These are phyloP conservation scores for Pelodiscus sinensis DNA, from an alignment of 2,113 vertebrate species.

Conservation along the genomic window DNA sequence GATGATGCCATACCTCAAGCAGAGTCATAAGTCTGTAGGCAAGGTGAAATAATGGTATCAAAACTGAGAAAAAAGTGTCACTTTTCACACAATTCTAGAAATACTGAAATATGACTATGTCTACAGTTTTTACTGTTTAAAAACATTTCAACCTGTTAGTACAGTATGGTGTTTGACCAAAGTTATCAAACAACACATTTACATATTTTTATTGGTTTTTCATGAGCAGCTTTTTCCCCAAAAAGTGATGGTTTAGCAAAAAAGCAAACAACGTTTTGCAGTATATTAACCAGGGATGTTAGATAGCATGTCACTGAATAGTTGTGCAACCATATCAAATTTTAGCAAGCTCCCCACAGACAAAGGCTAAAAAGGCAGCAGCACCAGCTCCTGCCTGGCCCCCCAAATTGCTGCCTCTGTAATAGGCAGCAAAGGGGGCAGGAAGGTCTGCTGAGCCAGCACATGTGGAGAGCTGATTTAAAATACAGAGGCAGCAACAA, in stretches of 20 bases:
- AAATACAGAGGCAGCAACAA: too few relatives aligned
- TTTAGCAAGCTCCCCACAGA: too few relatives aligned
- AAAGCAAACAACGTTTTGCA: not conserved
- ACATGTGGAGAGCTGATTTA: too few relatives aligned
- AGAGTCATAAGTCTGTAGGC: not conserved
- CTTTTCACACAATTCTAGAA: not conserved
- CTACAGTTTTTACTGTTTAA: not conserved
- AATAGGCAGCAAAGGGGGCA: too few relatives aligned
- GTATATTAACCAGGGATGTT: not conserved
- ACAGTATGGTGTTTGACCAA: not conserved
- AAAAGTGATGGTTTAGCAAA: not conserved
- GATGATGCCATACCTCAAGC: not conserved
- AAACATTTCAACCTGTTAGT: not conserved
- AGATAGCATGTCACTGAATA: too few relatives aligned
- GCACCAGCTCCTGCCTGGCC: too few relatives aligned
- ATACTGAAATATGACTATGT: not conserved
- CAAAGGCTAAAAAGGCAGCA: too few relatives aligned
- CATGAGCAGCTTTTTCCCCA: not conserved
- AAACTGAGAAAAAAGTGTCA: not conserved
- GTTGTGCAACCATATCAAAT: too few relatives aligned
- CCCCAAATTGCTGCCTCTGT: too few relatives aligned
- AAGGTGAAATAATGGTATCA: not conserved
- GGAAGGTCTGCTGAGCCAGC: too few relatives aligned
- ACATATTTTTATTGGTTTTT: not conserved
- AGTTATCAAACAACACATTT: not conserved